Conservation (phyloP, 1,140 invertebrate genomes). For the Triops longicaudatus region DNA sequence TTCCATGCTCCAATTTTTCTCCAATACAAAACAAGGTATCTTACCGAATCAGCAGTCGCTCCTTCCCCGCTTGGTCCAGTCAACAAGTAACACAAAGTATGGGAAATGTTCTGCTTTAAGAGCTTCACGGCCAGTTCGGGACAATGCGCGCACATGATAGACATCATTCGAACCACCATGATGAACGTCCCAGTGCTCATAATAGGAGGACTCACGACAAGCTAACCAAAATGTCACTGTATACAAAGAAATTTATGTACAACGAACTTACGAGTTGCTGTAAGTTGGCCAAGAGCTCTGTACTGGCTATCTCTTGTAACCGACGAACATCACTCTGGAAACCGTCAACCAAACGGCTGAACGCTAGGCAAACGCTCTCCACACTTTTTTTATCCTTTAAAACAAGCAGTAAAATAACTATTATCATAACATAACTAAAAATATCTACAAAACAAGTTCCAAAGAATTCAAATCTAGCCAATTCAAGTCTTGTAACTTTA, state of each 20-base stretch:
- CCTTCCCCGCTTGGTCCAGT: conserved; percentile 65
- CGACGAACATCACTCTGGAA: conserved; percentile 84
- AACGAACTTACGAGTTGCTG: conserved; percentile 66
- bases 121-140: conserved; percentile 83
- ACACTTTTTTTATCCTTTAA: conserved; percentile 88
- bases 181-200: conserved; percentile 91
- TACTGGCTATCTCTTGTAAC: conserved; percentile 89
- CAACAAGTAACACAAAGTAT: conserved; percentile 82
- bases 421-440: not conserved
- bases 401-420: conserved; percentile 17
- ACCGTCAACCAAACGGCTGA: conserved; percentile 91
- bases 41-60: conserved; percentile 17
- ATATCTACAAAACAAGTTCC: too few species aligned
- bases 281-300: conserved; percentile 81
- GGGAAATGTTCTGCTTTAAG: conserved; percentile 88
- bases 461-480: too few species aligned
- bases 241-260: not conserved
- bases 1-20: too few species aligned
- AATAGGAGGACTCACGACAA: conserved; percentile 84
- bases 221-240: conserved; percentile 41
- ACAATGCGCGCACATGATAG: conserved; percentile 88
- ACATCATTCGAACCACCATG: conserved; percentile 88
- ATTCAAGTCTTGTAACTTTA: too few species aligned
- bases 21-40: not conserved
- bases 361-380: conserved; percentile 92